Base-by-base conservation (phyloP, 2,113 vertebrate species). In the Potamarius usumacintae region DNA sequence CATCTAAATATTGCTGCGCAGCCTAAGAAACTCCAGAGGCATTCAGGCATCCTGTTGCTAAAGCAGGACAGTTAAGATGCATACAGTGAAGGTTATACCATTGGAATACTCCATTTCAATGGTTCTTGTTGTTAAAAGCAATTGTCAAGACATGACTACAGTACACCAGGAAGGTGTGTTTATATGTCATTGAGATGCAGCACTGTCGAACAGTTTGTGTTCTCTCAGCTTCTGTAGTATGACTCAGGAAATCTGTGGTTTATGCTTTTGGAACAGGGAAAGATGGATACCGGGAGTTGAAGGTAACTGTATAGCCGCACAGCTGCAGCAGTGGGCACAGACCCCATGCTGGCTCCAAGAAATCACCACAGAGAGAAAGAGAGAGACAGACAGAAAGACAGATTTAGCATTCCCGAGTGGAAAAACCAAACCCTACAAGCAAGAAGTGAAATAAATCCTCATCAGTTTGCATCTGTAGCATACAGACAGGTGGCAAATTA, bases 1-100 rank as follows among this genome's bases (percentile, higher is more conserved):
- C 89, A 91, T 90, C 89, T 3, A 84, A 92, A 90, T 93, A 90
- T 94, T 90, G 85, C 92, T 92, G 90, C 91, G 90, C 11, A 83
- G 90, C 53, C 81, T 90, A 52, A 90, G 88, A 89, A 91, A 90
- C 91, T 91, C 91, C 88, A 87, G 88, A 92, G 90, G 88, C 83
- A 48, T 85, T 85, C 81, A 50, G 80, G 86, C 84, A 88, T 90
- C 63, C 57, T 63, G 79, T 69, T 11, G 58, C 62, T 82, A 58
- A 65, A 12, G 4, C 58, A 87, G 30, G 60, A 5, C 30, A 84
- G 50, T 78, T 78, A 67, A 34, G n/a, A 71, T 83, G 74, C 57
- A 9, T 22, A 27, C n/a, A 30, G 50, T 55, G 25, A 72, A 50
- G 20, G 27, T 60, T 53, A 86, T n/a, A 30, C 22, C 52, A 10